Percentiles rank a stretch among this genome's conserved stretches.
Conservation (phyloP, 2,113 vertebrate species). For the Elgaria multicarinata region DNA sequence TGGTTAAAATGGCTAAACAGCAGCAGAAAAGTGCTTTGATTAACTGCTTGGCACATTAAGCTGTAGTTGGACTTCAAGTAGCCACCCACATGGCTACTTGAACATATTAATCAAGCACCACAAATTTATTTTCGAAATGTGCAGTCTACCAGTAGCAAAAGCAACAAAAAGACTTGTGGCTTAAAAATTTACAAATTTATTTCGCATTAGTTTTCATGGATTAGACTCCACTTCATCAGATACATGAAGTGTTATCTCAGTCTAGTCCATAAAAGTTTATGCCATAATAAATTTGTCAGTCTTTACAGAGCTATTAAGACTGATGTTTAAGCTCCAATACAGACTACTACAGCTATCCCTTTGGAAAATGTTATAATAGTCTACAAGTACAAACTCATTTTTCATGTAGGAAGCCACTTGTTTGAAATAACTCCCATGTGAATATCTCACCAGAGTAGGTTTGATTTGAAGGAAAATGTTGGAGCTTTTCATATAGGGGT, state of each 20-base stretch:
- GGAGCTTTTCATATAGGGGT: neutral
- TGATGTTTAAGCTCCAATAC: neutral
- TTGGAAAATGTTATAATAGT: neutral
- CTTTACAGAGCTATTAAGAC: neutral
- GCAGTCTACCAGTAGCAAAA: neutral
- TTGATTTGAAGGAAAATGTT: neutral
- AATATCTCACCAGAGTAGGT: neutral
- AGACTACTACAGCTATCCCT: neutral
- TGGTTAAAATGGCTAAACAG: neutral
- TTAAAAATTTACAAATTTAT: too few relatives aligned
- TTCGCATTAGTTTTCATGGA: too few relatives aligned
- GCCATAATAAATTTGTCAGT: neutral
- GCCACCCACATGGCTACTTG: neutral
- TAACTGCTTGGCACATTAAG: neutral
- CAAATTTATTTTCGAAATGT: slow-evolving; percentile 10
- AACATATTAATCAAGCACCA: neutral
- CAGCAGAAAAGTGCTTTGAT: too few relatives aligned
- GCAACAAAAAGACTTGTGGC: neutral
- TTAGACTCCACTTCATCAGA: neutral
- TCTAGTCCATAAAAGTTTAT: neutral
- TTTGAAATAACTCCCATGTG: neutral
- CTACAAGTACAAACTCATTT: neutral
- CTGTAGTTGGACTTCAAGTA: neutral
- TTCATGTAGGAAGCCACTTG: neutral
- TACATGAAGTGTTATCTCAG: neutral